Conservation (phyloP, 2,797 vertebrate genomes). For the Dendrocincla tyrannina region DNA sequence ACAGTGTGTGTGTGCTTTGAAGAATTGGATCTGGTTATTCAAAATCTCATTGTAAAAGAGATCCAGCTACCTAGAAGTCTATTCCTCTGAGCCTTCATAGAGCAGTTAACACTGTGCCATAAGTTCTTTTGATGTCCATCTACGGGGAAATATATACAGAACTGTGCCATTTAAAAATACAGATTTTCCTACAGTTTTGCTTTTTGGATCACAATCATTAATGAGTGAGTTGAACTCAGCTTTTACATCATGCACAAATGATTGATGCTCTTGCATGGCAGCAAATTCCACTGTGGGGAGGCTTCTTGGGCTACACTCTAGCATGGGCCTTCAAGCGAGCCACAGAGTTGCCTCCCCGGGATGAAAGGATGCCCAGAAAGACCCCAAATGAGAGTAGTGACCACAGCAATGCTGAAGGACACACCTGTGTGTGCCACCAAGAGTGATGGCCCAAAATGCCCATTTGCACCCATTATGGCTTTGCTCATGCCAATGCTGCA, state of each 20-base stretch:
- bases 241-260: background rate
- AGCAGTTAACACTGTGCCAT: background rate
- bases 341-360: background rate
- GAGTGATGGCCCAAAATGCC: background rate
- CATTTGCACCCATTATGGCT: background rate
- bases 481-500: background rate
- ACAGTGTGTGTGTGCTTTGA: background rate
- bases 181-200: background rate
- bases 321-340: background rate
- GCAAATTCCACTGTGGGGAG: background rate
- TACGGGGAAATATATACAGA: background rate
- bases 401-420: background rate
- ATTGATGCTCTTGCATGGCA: background rate
- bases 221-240: background rate
- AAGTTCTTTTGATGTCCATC: background rate
- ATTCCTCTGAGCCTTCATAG: background rate
- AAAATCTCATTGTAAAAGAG: background rate
- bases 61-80: background rate
- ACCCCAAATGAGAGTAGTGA: accelerated
- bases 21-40: background rate
- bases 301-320: background rate
- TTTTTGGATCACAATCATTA: background rate
- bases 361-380: background rate
- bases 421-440: background rate
- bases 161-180: background rate